Base-by-base conservation (phyloP, 2,113 vertebrate genomes). In the Notechis scutatus region DNA sequence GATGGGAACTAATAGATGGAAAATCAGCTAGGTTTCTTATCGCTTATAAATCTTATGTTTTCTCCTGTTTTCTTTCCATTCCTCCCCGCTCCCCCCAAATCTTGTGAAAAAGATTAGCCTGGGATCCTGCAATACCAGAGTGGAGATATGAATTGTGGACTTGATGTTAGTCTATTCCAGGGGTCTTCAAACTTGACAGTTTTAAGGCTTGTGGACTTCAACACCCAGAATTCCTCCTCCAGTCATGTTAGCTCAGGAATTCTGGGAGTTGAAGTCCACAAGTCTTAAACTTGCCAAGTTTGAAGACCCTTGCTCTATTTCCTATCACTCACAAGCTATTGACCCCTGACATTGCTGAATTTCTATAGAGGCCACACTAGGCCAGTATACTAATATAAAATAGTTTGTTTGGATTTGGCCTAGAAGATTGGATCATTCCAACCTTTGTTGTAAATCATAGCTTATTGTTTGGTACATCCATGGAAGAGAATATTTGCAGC, bases 11-110 rank as follows among this genome's bases (percentile, higher is more conserved):
- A 7, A 15, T 81, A 34, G 15, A 81, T 2, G 34, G 39, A 39
- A 15, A 39, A 39, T 21, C n/a, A 39, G 1, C 34, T n/a, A 39
- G 34, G n/a, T 39, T 81, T 12, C 11, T 81, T 74, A 20, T 18
- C 34, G 29, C 11, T 81, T 74, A 74, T 74, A 74, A 18, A 74
- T 39, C 15, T 74, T 74, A 2, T 15, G 5, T 39, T 39, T 81
- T 39, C 69, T 81, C 69, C 0, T 81, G 5, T 39, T 74, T 34
- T 69, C 15, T n/a, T 39, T 15, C 34, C 69, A 39, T 81, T 74
- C n/a, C 14, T 2, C 0, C n/a, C n/a, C 14, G 14, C 5, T 2
- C 1, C n/a, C 15, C 14, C 5, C 4, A 15, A 81, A 39, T 8
- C 18, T 81, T 81, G 69, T 81, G 69, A 39, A 81, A 39, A 18